Conservation (phyloP, 2,888 invertebrate species). For the Leptinotarsa haldemani region DNA sequence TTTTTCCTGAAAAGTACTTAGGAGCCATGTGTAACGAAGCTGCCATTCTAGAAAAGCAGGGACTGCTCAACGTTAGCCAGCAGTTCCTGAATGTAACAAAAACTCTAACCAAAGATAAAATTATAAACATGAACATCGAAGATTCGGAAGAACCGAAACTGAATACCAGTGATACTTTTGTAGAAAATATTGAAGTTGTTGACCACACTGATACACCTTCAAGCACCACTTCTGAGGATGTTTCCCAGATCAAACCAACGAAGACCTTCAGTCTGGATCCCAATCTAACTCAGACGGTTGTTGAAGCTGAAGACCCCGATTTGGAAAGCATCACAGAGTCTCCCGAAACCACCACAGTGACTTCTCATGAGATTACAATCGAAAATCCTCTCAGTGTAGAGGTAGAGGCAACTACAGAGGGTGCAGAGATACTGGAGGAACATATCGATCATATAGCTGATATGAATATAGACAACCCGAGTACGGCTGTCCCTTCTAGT, state of each 20-base stretch:
- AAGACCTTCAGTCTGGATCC: slow-evolving; percentile 52
- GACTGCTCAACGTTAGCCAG: slow-evolving; percentile 73
- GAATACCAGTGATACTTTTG: background rate
- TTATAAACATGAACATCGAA: slow-evolving; percentile 43
- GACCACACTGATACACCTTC: background rate
- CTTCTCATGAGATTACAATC: slow-evolving; percentile 14
- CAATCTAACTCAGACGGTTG: slow-evolving; percentile 13
- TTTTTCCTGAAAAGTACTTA: slow-evolving; percentile 76
- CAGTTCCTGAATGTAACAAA: slow-evolving; percentile 57
- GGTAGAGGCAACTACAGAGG: slow-evolving; percentile 38
- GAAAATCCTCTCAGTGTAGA: slow-evolving; percentile 29
- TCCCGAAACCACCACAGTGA: background rate
- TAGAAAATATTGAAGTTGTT: background rate
- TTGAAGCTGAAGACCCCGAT: background rate
- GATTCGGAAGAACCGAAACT: background rate
- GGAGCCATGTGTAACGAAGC: slow-evolving; percentile 83
- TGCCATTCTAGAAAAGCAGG: slow-evolving; percentile 75
- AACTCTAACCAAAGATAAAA: slow-evolving; percentile 44
- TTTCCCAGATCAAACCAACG: slow-evolving; percentile 64
- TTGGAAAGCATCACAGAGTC: slow-evolving; percentile 11
- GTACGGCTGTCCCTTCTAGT: slow-evolving; percentile 57
- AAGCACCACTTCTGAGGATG: slow-evolving; percentile 30
- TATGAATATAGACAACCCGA: slow-evolving; percentile 68
- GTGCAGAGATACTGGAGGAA: slow-evolving; percentile 60
- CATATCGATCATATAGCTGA: slow-evolving; percentile 70